Percentiles rank a stretch among this genome's conserved stretches.
These are phyloP conservation scores for Sarcoramphus papa DNA, from an alignment of 2,797 vertebrate species.

Conservation along the genomic window DNA sequence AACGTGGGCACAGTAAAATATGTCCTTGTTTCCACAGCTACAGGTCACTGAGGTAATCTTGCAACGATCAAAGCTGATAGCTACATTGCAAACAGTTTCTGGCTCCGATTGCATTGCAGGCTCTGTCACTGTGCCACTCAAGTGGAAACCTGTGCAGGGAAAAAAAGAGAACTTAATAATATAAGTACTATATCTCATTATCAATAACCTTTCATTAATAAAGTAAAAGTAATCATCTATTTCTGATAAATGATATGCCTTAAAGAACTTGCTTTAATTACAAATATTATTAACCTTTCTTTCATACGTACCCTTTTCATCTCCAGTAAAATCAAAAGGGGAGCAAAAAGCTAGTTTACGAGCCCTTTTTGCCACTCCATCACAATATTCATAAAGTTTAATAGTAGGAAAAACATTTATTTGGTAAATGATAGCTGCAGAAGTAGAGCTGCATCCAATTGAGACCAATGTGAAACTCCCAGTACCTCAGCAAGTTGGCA, in stretches of 20 bases:
- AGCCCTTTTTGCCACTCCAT: not conserved
- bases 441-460: not conserved
- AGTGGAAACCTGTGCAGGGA: conserved; percentile 86
- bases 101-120: conserved; percentile 90
- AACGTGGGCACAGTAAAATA: conserved; percentile 98
- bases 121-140: conserved; percentile 96
- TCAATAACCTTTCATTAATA: not conserved
- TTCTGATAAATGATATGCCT: not conserved
- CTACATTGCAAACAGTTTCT: conserved; percentile 94
- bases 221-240: not conserved
- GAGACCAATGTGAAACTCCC: not conserved
- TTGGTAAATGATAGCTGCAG: not conserved
- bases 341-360: not conserved
- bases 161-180: conserved; percentile 9
- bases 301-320: not conserved
- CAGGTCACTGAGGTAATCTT: conserved; percentile 99
- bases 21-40: conserved; percentile 99
- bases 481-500: not conserved
- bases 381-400: not conserved
- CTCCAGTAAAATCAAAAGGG: not conserved
- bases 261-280: not conserved
- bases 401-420: not conserved
- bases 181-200: not conserved
- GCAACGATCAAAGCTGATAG: conserved; percentile 99
- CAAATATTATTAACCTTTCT: not conserved